A percentile compares a stretch with the other conserved stretches of the same genome.
These are phyloP conservation scores for Rhipidura dahli DNA, from an alignment of 2,113 vertebrate species.

Conservation along the genomic window DNA sequence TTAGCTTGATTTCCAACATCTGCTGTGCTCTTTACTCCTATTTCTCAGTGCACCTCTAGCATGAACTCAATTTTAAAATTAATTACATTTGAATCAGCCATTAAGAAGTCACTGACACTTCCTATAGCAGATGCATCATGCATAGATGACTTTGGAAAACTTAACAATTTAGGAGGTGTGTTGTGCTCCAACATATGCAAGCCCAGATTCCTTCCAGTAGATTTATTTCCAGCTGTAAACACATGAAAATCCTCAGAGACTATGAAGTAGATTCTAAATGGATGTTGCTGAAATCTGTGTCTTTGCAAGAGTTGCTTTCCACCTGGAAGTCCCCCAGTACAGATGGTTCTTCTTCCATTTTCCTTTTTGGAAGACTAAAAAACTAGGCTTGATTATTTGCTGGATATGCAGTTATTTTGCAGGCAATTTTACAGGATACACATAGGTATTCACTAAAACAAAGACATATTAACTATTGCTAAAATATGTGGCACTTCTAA, in stretches of 20 bases:
- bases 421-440: neutral
- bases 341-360: neutral
- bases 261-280: neutral
- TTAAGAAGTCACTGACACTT: neutral
- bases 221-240: neutral
- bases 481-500: neutral
- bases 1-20: neutral
- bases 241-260: neutral
- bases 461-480: neutral
- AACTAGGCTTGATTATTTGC: neutral
- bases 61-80: neutral
- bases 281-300: neutral
- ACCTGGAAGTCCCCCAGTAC: neutral
- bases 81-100: neutral
- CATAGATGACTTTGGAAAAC: neutral
- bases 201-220: neutral
- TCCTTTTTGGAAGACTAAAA: neutral
- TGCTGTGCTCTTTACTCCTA: neutral
- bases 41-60: neutral
- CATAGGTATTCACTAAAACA: neutral
- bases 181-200: neutral
- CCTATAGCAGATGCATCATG: neutral
- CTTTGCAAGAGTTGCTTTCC: neutral
- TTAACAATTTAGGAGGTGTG: neutral
- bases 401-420: neutral